Evolutionary conservation across 1,140 invertebrate species (phyloP), one percentile per base, ranked within the genome.

Genomic region (Zaprionus davidi): DNA sequence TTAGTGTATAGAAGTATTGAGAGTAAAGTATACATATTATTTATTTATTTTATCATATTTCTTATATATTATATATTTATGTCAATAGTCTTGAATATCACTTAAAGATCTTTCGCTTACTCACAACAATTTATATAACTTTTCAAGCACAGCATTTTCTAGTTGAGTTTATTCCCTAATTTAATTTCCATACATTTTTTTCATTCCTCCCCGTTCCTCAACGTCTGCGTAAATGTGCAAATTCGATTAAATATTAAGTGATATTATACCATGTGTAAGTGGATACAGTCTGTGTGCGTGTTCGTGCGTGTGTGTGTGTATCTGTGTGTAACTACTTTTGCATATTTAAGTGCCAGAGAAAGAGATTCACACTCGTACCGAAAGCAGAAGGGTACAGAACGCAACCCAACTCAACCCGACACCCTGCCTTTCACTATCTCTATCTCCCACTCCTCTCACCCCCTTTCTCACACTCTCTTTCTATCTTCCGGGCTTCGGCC

Each of bases 211-310:
- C 17, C 12, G 31, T 59, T 64, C 53, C 59, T 22, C 51, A 73
- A 63, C 68, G 69, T 58, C 83, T 56, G 31, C 72, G 71, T 67
- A 49, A 72, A 77, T 71, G 84, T 67, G 70, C 69, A 80, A 88
- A 88, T 86, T 86, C 81, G 70, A 86, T 86, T 86, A 87, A 87
- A 87, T 87, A 80, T 83, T 86, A 88, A 86, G 83, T 86, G 77
- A 88, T 83, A 83, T 82, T 74, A 69, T 83, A 67, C 66, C 58
- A 41, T 36, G 44, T 68, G 41, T 64, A 22, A 38, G 63, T 53
- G 41, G 15, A 31, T 34, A 49, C 44, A 34, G 7, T 15, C 20
- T 20, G 58, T 34, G 15, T 9, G 17, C 17, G 3, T 66, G 36
- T 49, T 13, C 20, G 36, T 34, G 38, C 15, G 11, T 46, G 51